Evolutionary conservation across 2,888 invertebrate species (phyloP), one percentile per base, ranked within the genome.

Genomic region (Cheilosia vernalis): DNA sequence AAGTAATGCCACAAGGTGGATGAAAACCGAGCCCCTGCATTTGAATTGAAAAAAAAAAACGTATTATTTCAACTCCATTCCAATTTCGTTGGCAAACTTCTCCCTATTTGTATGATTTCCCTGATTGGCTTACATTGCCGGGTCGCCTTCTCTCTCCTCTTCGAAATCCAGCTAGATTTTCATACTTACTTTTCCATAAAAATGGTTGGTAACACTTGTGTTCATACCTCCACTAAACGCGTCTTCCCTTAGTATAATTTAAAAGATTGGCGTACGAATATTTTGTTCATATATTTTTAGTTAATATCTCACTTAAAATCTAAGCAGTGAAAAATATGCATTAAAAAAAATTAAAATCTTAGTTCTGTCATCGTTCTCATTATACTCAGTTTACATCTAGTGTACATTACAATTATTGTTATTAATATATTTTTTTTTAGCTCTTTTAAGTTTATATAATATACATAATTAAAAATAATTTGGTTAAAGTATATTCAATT

Each of bases 311-410:
- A 80, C 10, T 42, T 60, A 66, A 80, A 24, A 79, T 66, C 30
- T 56, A 51, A 84, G 84, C 79, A 64, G 60, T 80, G 58, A 61
- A 84, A 47, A 63, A 70, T 53, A 58, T 74, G 58, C 21, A 51
- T 55, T 44, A 66, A 40, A 72, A 21, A 21, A 42, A 82, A 55
- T 67, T 17, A 55, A 72, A 63, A 44, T 44, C 15, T 17, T n/a
- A n/a, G 17, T 44, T n/a, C 42, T 63, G 37, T 64, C 64, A 78
- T 70, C 19, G 17, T 63, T 61, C 60, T 74, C 69, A 81, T 63
- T 47, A 76, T 63, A 42, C 56, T 24, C 44, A 64, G 42, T 44
- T 74, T 76, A 81, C 30, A 64, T 60, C 55, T 74, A 60, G 24
- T 47, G 19, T 55, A 73, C 37, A 61, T 61, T 55, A 61, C 21